Base-by-base conservation (phyloP, 2,797 vertebrate species). In the Botia almorhae region DNA sequence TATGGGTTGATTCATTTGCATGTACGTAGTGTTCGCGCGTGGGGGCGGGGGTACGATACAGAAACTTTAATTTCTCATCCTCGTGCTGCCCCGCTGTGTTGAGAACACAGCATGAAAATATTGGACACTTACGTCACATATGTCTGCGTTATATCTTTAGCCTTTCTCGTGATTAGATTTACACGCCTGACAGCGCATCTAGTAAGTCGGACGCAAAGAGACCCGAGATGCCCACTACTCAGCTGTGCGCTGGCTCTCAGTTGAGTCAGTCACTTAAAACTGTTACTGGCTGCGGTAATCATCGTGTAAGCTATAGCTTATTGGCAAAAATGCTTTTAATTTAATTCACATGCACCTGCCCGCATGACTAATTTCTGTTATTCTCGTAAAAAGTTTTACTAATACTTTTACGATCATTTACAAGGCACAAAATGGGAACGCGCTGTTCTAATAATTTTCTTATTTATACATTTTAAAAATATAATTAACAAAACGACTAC, bases 81-180 rank as follows among this genome's bases (percentile, higher is more conserved):
- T 58, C 39, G 36, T 46, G 68, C 76, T 78, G 76, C 55, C 67
- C 55, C 67, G 26, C 76, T 78, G 76, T 29, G 75, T 78, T 61
- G 39, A 78, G 23, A 69, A 69, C 23, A 26, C 23, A 69, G 65
- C 23, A 26, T 69, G 65, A 78, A 69, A 58, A 61, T 69, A 78
- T 50, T 60, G 53, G 7, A 50, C 55, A 51, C 50, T 60, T 70
- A 61, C 56, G 46, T 51, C 72, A 50, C 23, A 7, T n/a, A 12
- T 51, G 19, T 77, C 11, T 48, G 23, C 55, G 46, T 29, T 26
- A 48, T 23, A 48, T 48, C 55, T 65, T 65, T 21, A 50, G 39
- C 21, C n/a, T 67, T 67, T 33, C 26, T 29, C 60, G 7, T 63
- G 26, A 65, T 65, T 39, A 65, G 33, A 65, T 65, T 65, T 65